Base-by-base conservation (phyloP, 2,888 invertebrate genomes). In the Lasioglossum villosulum region DNA sequence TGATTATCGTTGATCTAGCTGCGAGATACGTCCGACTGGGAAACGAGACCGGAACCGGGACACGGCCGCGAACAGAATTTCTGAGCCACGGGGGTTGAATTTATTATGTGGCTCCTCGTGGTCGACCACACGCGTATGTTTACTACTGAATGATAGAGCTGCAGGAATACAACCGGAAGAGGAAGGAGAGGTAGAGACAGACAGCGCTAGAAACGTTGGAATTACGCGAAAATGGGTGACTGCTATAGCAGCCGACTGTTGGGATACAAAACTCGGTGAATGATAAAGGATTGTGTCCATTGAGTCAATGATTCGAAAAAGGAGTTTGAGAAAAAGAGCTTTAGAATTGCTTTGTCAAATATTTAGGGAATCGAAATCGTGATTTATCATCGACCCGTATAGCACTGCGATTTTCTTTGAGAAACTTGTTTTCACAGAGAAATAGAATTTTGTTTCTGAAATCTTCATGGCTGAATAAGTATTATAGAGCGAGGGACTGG, bases 61-160 rank as follows among this genome's bases (percentile, higher is more conserved):
- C 73, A 76, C 83, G 72, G 30, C 34, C 52, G 52, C 75, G 39
- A 39, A 45, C 70, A 48, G 37, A 80, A 83, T 78, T 59, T 77
- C 75, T 73, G 73, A 73, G 52, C 30, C 71, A 34, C 66, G 76
- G 19, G 27, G 19, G 39, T 74, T 76, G 48, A 89, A 89, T 88
- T 84, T 85, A 88, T 86, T 81, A 82, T 45, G 83, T 77, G 83
- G 74, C 80, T 80, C 45, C 78, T 79, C 85, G 70, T 30, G 90
- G 77, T 84, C 56, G 87, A 84, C 90, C 89, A 86, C 68, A 63
- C 83, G 82, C 81, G 78, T 84, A 83, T 79, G 77, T 87, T 86
- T 86, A 88, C 90, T 81, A 90, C 90, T 90, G 82, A 78, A 75
- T 75, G 84, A 84, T 78, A 39, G 76, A 84, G 63, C 27, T 73